Base-by-base conservation (phyloP, 2,797 vertebrate species). In the Bradypodion ventrale region DNA sequence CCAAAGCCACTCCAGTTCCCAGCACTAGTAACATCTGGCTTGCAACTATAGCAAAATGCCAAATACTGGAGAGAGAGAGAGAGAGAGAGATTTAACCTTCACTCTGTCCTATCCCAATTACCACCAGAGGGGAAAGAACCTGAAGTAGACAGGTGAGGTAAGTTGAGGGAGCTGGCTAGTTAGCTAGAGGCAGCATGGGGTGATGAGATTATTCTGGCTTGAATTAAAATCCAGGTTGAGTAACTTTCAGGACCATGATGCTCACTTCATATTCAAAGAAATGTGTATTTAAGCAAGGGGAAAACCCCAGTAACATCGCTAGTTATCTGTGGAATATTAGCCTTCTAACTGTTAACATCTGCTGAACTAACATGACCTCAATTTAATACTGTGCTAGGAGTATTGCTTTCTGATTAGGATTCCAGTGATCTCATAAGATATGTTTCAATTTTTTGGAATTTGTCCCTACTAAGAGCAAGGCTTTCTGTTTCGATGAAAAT, bases 331-430 rank as follows among this genome's bases (percentile, higher is more conserved):
- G 35, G 66, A 84, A 78, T 88, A 86, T 25, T 83, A 87, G 89
- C 87, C 86, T 75, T 1, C 63, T 72, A 90, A 0, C 42, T 79
- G 70, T 85, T 87, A 92, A 12, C 60, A 79, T 90, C 81, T 86
- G 40, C 82, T 29, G 27, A 78, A 82, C 46, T 77, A 83, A 78
- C 73, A 35, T 79, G 0, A 8, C 59, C 13, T 83, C 69, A 84
- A 49, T 80, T 84, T 46, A 87, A 75, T 42, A 75, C 1, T 13
- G 1, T 56, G 44, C 40, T 56, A 16, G 65, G 83, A 86, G 42
- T 49, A 86, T 63, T 66, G 44, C 40, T 85, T 89, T 56, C 12
- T 74, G 68, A 70, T 83, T 88, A n/a, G 63, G 5, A 35, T 79
- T 40, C 10, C 27, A 86, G 21, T n/a, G 81, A 2, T 7, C 13